Base-by-base conservation (phyloP, 1,140 invertebrate species). In the Drosophila subobscura region DNA sequence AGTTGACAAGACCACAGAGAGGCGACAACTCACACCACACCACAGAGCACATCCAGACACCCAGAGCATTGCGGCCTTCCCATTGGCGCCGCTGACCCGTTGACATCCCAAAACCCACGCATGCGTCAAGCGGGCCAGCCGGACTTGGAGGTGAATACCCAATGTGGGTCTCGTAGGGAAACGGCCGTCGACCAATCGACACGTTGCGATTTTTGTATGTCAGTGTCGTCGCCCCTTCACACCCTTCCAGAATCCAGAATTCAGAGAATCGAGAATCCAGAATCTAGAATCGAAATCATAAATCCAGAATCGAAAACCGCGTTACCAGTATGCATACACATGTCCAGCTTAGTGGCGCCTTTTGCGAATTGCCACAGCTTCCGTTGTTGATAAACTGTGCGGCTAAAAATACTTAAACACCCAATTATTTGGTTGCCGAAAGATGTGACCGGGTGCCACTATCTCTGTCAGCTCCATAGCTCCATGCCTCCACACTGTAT, bases 181-280 rank as follows among this genome's bases (percentile, higher is more conserved):
- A 12, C 14, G 41, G 23, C 6, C 8, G 33, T 29, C 41, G 59
- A 80, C 80, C 80, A 84, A 84, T 84, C 49, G 59, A 42, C 49
- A 74, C 63, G 46, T 84, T 84, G 80, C 72, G 49, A 59, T 61
- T 73, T 77, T 59, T 33, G 29, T 4, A 8, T 37, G 33, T 4
- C 29, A 33, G 8, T 8, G 33, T 20, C 29, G 4, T 2, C 8
- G 7, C 61, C 61, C 45, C 47, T 27, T 37, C 12, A 20, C 14
- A 23, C 33, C 27, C 27, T 14, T n/a, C 12, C n/a, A 20, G 20
- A 46, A 29, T 29, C 27, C 5, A 10, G 29, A 33, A 3, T 33
- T 7, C 29, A 8, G 3, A 10, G 3, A 10, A 33, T 37, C 10
- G 10, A 33, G 29, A 10, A 10, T 27, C 41, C 56, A 23, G 10